Evolutionary conservation across 2,797 vertebrate species (phyloP), one percentile per base, ranked within the genome.

Genomic region (Scyliorhinus canicula): DNA sequence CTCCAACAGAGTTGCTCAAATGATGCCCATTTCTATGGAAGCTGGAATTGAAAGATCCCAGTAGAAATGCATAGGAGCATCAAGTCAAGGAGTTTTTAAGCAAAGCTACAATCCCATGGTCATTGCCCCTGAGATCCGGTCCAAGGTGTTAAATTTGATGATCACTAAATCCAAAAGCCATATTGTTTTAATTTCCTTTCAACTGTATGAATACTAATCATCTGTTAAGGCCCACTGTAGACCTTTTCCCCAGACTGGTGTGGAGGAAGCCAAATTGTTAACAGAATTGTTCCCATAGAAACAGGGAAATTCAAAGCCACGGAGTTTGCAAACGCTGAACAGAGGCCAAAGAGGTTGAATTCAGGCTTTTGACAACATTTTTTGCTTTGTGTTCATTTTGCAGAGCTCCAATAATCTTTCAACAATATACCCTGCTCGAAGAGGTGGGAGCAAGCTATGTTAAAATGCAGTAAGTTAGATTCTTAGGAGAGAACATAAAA

Each of bases 201-300:
- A 82, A 79, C 24, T 79, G 52, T 40, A 90, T 95, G 95, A 95
- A 95, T 95, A 95, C 93, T 95, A 55, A 95, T 95, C 74, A 77
- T 77, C 52, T 74, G 71, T 93, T 82, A 95, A 44, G 60, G 28
- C 93, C 44, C 47, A 71, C 65, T 71, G 44, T 71, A 74, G 67
- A 94, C 44, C 50, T 94, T 71, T 74, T 94, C 93, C 47, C 93
- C 71, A 74, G 93, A 55, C 67, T 71, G 93, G 71, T 52, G 67
- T 94, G 47, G 3, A 74, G 93, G 8, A 94, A 74, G 50, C 93
- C 93, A n/a, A 65, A 74, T 94, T 94, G 67, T 94, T 94, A 94
- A 71, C 67, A 71, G 47, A 74, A 94, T 69, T 52, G 93, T 94
- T 94, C 93, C 31, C 93, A 94, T 74, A 67, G 67, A 67, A 94